Percentiles rank a stretch among this genome's conserved stretches.
phyloP scores from a whole-genome alignment of 2,797 vertebrate genomes.

The Sebastes vulpes region DNA sequence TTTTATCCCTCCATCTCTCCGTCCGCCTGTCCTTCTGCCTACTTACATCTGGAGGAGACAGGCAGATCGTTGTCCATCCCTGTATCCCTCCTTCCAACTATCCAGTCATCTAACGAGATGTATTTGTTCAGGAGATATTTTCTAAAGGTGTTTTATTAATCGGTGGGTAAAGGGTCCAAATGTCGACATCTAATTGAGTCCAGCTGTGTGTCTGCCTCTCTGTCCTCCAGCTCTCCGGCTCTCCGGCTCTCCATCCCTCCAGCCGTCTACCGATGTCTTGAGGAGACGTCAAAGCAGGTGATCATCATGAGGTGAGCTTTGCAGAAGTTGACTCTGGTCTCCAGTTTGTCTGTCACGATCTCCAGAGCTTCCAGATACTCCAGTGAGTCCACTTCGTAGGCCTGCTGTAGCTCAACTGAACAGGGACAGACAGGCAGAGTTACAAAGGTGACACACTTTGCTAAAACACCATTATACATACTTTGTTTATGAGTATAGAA shows the following conservation, averaged over 20 bases:
- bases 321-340: slow-evolving; percentile 98
- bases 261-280: slow-evolving; percentile 88
- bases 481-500: not conserved
- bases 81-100: slow-evolving; percentile 3
- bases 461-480: not conserved
- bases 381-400: slow-evolving; percentile 94
- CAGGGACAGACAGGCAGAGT: slow-evolving; percentile 9
- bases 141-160: slow-evolving; percentile 13
- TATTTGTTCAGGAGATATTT: slow-evolving; percentile 12
- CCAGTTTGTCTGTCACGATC: slow-evolving; percentile 93
- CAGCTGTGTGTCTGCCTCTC: not conserved
- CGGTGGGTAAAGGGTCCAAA: slow-evolving; percentile 4
- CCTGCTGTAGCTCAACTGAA: slow-evolving; percentile 94
- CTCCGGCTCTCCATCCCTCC: not conserved
- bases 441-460: not conserved
- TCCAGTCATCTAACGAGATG: slow-evolving; percentile 11
- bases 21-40: slow-evolving; percentile 22
- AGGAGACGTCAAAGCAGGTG: slow-evolving; percentile 97
- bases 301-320: slow-evolving; percentile 99
- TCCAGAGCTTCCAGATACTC: slow-evolving; percentile 97
- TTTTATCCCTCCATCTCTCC: slow-evolving; percentile 7
- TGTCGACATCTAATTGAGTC: slow-evolving; percentile 4
- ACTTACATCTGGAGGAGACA: slow-evolving; percentile 30
- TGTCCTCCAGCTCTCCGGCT: not conserved
- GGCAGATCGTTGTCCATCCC: slow-evolving; percentile 4